These are phyloP conservation scores for Oligia latruncula DNA, from an alignment of 2,888 invertebrate genomes.

Conservation along the genomic window DNA sequence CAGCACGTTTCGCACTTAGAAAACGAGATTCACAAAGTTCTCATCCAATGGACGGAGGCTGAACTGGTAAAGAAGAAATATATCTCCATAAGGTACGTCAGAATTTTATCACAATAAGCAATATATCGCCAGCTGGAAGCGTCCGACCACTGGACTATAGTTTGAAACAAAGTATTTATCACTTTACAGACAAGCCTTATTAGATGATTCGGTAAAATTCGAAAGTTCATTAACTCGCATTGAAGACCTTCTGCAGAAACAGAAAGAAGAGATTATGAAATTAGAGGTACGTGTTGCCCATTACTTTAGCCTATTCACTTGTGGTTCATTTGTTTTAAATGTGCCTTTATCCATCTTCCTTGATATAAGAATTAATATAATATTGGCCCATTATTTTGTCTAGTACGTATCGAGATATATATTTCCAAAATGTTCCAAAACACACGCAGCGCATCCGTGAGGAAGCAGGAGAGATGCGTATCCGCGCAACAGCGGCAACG, in stretches of 20 bases:
- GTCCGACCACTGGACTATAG: too few relatives aligned
- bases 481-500: slow-evolving; percentile 92
- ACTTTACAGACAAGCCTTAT: slow-evolving; percentile 88
- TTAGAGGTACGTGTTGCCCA: slow-evolving; percentile 90
- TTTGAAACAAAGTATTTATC: not conserved
- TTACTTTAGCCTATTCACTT: too few relatives aligned
- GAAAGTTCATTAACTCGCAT: slow-evolving; percentile 93
- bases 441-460: slow-evolving; percentile 90
- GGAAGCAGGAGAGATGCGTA: slow-evolving; percentile 93
- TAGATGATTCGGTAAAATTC: slow-evolving; percentile 93
- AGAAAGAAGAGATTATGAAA: slow-evolving; percentile 93
- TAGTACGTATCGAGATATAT: too few relatives aligned
- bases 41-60: slow-evolving; percentile 95
- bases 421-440: not conserved
- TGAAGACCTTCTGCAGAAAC: slow-evolving; percentile 92
- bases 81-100: slow-evolving; percentile 90
- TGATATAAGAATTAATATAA: not conserved
- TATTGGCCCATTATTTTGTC: too few relatives aligned
- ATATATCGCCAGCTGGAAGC: not conserved
- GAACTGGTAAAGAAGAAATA: slow-evolving; percentile 95
- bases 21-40: slow-evolving; percentile 94
- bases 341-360: not conserved
- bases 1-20: slow-evolving; percentile 93
- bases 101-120: not conserved
- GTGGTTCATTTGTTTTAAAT: not conserved